Base-by-base conservation (phyloP, 2,797 vertebrate species). In the Hemitrygon akajei region DNA sequence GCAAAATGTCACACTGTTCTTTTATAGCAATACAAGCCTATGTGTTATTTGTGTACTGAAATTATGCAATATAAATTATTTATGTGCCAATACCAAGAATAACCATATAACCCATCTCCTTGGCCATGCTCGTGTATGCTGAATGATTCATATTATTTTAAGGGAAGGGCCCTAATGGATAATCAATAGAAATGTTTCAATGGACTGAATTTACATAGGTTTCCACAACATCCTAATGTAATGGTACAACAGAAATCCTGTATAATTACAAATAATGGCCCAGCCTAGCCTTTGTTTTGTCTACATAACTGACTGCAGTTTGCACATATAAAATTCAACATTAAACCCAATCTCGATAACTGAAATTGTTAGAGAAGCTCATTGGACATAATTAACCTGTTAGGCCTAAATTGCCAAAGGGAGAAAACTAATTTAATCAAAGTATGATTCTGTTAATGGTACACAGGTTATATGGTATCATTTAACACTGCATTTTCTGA, bases 341-440 rank as follows among this genome's bases (percentile, higher is more conserved):
- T 76, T 75, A 93, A 58, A 56, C 71, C 71, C 25, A 56, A 56
- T 30, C 14, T 11, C 56, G 71, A 6, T 30, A 56, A 69, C 37
- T 75, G 37, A 75, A 93, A 27, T 56, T 93, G 71, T 91, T 91
- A 27, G 66, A 73, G 66, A 40, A 71, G 18, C 25, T 93, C 73
- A 30, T 56, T 27, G 27, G 40, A 71, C 12, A 75, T 30, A 58
- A 56, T 93, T 76, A 76, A 76, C 47, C 91, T 76, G 47, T 69
- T 76, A 10, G 86, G 63, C 20, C 40, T 58, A 14, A 71, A 40
- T 37, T 71, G 66, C n/a, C 37, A 40, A 71, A 25, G 34, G 34
- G 89, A 91, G 37, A 71, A 91, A 93, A 12, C 27, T 75, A 56
- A 75, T 93, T 73, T 93, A 47, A 93, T 93, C 91, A 56, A 22